Conservation (phyloP, 1,140 invertebrate genomes). For the Drosophila bifasciata region DNA sequence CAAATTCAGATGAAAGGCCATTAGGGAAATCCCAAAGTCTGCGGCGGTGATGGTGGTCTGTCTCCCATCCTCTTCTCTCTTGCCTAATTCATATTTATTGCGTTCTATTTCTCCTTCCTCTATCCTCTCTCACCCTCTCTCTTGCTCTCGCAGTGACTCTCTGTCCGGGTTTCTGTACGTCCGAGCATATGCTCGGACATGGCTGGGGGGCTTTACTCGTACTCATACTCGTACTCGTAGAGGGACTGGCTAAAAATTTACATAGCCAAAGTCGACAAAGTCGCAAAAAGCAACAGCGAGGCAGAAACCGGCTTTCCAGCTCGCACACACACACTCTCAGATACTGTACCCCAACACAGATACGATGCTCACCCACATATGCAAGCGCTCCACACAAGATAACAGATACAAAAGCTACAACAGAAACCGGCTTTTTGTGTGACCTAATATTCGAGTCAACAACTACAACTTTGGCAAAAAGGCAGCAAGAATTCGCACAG, state of each 20-base stretch:
- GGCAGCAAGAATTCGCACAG: conserved; percentile 23
- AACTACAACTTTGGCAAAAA: conserved; percentile 56
- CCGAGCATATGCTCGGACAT: conserved; percentile 39
- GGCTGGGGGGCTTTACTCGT: no score
- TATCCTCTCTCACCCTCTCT: conserved; percentile 11
- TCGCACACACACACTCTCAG: conserved; percentile 12
- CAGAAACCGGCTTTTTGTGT: conserved; percentile 72
- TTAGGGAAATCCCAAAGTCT: conserved; percentile 46
- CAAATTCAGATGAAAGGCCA: conserved; percentile 32
- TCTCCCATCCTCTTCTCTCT: conserved; percentile 14
- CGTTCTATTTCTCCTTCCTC: conserved; percentile 58
- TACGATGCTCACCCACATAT: conserved; percentile 73
- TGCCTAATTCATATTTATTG: conserved; percentile 62
- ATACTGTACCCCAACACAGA: neutral
- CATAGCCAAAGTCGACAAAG: conserved; percentile 58
- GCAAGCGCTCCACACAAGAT: conserved; percentile 49
- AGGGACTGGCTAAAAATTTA: conserved; percentile 50
- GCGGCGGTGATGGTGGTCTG: neutral
- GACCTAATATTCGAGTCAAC: conserved; percentile 47
- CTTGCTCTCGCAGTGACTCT: no score
- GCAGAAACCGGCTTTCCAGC: conserved; percentile 64
- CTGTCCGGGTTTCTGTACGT: neutral
- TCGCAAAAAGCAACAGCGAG: conserved; percentile 49
- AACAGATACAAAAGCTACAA: conserved; percentile 52
- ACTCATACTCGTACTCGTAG: no score